Conservation (phyloP, 1,140 invertebrate genomes). For the Drosophila rufa region DNA sequence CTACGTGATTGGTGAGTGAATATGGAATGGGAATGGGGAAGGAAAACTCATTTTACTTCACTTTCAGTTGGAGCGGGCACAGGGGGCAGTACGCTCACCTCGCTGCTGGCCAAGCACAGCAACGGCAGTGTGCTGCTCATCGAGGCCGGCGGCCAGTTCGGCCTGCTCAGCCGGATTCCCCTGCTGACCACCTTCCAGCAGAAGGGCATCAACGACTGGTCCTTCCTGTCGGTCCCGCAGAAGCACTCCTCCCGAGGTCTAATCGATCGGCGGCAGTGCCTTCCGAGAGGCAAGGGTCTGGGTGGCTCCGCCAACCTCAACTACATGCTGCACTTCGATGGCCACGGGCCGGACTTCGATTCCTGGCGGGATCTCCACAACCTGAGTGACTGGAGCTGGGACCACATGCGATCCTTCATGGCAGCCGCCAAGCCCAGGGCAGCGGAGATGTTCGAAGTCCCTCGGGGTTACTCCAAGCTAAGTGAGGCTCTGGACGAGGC, state of each 20-base stretch:
- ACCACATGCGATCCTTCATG: conserved; percentile 59
- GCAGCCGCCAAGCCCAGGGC: conserved; percentile 49
- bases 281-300: conserved; percentile 89
- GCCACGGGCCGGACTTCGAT: conserved; percentile 87
- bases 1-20: conserved; percentile 75
- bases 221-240: conserved; percentile 88
- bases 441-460: conserved; percentile 56
- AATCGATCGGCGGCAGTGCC: conserved; percentile 87
- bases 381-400: conserved; percentile 86
- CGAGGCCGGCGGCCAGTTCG: conserved; percentile 90
- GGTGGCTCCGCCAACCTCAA: conserved; percentile 90
- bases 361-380: conserved; percentile 85
- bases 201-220: conserved; percentile 88
- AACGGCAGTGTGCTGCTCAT: conserved; percentile 88
- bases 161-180: conserved; percentile 87
- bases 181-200: conserved; percentile 89
- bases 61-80: conserved; percentile 91
- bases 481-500: conserved; percentile 86
- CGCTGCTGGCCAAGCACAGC: conserved; percentile 87
- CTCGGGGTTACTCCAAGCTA: conserved; percentile 81
- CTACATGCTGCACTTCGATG: conserved; percentile 89
- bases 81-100: conserved; percentile 91
- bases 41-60: background rate
- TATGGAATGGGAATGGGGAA: background rate
- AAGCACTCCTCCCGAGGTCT: conserved; percentile 88